Evolutionary conservation across 2,113 vertebrate genomes (phyloP).

Genomic region (Melanerpes formicivorus): DNA sequence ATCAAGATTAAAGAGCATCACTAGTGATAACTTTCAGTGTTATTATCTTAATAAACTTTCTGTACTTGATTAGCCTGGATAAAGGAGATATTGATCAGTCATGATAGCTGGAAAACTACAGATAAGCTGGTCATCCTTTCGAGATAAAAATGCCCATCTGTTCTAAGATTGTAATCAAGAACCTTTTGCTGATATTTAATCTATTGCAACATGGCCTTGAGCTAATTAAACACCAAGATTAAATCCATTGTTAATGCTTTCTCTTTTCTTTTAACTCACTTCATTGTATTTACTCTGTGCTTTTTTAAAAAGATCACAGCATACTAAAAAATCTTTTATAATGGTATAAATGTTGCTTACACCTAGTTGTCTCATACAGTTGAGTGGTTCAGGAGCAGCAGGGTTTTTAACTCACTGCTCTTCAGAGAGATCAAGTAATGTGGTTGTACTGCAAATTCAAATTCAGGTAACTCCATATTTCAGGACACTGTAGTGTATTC

Average conservation of each 20-base stretch:
- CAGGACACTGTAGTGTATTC: background rate
- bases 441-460: background rate
- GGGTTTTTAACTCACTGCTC: background rate
- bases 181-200: conserved; percentile 61
- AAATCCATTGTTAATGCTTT: conserved; percentile 59
- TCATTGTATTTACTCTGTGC: background rate
- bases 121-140: conserved; percentile 80
- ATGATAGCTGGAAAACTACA: conserved; percentile 65
- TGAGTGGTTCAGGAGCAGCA: background rate
- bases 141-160: conserved; percentile 78
- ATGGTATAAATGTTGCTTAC: background rate
- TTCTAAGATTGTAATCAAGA: conserved; percentile 78
- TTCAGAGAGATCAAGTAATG: background rate
- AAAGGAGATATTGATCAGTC: conserved; percentile 75
- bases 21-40: conserved; percentile 68
- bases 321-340: conserved; percentile 6
- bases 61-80: conserved; percentile 78
- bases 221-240: conserved; percentile 75
- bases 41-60: conserved; percentile 83
- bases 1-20: conserved; percentile 72
- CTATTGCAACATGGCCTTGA: conserved; percentile 64
- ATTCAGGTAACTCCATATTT: background rate
- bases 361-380: fast-evolving
- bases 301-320: conserved; percentile 18
- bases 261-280: conserved; percentile 27